Percentiles rank a stretch among this genome's conserved stretches.
Evolutionary conservation across 1,140 invertebrate genomes (phyloP).

Genomic region (Trichogramma pretiosum): DNA sequence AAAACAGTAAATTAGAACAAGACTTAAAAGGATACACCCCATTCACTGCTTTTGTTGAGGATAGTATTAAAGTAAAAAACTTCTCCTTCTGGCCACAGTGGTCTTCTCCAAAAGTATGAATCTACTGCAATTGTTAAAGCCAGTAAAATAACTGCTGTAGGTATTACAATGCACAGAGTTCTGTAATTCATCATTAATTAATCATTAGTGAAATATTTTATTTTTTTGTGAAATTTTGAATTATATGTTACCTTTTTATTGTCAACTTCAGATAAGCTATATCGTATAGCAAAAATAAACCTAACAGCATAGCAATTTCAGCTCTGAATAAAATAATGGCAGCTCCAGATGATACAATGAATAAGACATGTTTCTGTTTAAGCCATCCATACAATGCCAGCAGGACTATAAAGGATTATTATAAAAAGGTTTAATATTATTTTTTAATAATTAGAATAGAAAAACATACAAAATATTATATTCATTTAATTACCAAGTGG

Average conservation of each 20-base stretch:
- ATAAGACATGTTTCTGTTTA: constrained; percentile 61
- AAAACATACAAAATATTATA: not conserved
- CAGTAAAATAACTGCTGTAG: constrained; percentile 61
- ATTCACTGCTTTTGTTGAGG: constrained; percentile 89
- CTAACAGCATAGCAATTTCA: constrained; percentile 82
- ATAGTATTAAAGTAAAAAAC: constrained; percentile 94
- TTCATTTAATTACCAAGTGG: constrained; percentile 64
- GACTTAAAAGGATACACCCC: constrained; percentile 84
- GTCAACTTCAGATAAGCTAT: constrained; percentile 49
- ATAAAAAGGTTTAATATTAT: constrained; percentile 3
- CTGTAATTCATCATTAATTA: constrained; percentile 44
- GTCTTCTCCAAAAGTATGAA: constrained; percentile 85
- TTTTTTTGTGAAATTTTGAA: not conserved
- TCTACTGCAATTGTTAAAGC: constrained; percentile 73
- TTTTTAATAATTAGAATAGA: constrained; percentile 1
- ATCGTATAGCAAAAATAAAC: constrained; percentile 76
- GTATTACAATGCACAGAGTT: constrained; percentile 61
- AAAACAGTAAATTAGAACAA: constrained; percentile 13
- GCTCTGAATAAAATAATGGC: constrained; percentile 85
- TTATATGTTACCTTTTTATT: constrained; percentile 39
- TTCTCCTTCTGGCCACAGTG: constrained; percentile 95
- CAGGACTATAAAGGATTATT: constrained; percentile 60
- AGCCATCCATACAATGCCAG: constrained; percentile 81
- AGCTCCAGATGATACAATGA: constrained; percentile 76
- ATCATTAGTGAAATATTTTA: not conserved